phyloP scores from a whole-genome alignment of 2,113 vertebrate species.

The Gobius niger region DNA sequence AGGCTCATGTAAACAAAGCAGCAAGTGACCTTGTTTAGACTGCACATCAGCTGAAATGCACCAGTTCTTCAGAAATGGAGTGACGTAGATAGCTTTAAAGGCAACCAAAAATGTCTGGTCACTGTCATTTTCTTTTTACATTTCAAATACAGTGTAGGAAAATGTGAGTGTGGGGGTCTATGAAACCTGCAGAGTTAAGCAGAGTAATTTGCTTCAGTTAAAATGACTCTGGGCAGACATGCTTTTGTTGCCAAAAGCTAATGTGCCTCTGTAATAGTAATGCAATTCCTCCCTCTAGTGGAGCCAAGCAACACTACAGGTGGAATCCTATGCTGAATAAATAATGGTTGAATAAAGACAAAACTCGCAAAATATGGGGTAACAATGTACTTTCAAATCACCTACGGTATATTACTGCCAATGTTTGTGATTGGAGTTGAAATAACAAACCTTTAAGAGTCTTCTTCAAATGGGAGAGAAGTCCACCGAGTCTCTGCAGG shows the following conservation, averaged over 20 bases:
- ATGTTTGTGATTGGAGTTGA: not conserved
- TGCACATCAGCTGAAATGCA: not conserved
- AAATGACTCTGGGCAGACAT: too few relatives aligned
- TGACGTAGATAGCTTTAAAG: not conserved
- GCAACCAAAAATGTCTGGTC: not conserved
- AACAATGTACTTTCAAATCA: too few relatives aligned
- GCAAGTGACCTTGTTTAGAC: not conserved
- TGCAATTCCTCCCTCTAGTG: conserved; percentile 19
- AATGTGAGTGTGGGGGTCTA: not conserved
- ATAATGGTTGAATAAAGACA: too few relatives aligned
- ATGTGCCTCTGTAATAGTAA: not conserved
- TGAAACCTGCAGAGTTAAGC: not conserved
- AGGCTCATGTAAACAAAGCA: not conserved
- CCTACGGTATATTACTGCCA: too few relatives aligned
- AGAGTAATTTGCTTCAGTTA: too few relatives aligned
- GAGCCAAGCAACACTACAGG: not conserved
- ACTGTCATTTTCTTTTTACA: not conserved
- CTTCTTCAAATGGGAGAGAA: conserved; percentile 96
- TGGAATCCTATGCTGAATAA: too few relatives aligned
- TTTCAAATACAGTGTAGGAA: not conserved
- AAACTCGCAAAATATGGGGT: too few relatives aligned
- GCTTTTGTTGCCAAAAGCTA: not conserved
- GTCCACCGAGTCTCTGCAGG: conserved; percentile 93
- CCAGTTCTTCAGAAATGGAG: not conserved
- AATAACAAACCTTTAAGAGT: conserved; percentile 85